Conservation (phyloP, 2,888 invertebrate genomes). For the Lasioglossum figueresi region DNA sequence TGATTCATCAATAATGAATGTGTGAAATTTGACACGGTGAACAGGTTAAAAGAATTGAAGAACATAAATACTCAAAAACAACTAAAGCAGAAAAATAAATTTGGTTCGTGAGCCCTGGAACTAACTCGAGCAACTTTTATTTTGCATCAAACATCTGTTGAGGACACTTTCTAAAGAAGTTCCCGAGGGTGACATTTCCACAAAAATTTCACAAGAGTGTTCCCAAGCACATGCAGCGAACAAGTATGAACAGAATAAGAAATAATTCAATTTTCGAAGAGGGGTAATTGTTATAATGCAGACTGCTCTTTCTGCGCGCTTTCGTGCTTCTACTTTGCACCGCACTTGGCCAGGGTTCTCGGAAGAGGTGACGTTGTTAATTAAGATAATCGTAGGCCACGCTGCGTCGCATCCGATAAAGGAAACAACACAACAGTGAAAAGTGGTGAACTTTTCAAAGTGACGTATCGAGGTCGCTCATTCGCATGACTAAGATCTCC, state of each 20-base stretch:
- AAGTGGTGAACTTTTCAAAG: constrained; percentile 39
- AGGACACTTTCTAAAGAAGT: background rate
- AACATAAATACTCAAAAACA: too few relatives aligned
- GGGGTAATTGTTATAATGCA: background rate
- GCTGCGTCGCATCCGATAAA: background rate
- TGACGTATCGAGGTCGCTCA: constrained; percentile 54
- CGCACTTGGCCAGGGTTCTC: background rate
- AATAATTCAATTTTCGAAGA: background rate
- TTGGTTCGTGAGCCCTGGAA: background rate
- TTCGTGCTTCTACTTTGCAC: background rate
- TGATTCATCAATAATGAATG: too few relatives aligned
- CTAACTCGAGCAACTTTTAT: too few relatives aligned
- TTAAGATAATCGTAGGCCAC: background rate
- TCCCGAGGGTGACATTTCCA: background rate
- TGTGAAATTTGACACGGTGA: too few relatives aligned
- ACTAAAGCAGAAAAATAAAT: too few relatives aligned
- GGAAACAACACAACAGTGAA: constrained; percentile 4
- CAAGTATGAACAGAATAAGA: background rate
- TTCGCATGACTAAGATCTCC: constrained; percentile 64
- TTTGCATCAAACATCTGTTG: background rate
- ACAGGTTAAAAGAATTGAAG: too few relatives aligned
- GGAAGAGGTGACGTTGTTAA: background rate
- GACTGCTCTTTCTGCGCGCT: background rate
- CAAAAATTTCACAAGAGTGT: background rate
- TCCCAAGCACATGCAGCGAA: background rate